Evolutionary conservation across 2,113 vertebrate genomes (phyloP).

Genomic region (Lates calcarifer): DNA sequence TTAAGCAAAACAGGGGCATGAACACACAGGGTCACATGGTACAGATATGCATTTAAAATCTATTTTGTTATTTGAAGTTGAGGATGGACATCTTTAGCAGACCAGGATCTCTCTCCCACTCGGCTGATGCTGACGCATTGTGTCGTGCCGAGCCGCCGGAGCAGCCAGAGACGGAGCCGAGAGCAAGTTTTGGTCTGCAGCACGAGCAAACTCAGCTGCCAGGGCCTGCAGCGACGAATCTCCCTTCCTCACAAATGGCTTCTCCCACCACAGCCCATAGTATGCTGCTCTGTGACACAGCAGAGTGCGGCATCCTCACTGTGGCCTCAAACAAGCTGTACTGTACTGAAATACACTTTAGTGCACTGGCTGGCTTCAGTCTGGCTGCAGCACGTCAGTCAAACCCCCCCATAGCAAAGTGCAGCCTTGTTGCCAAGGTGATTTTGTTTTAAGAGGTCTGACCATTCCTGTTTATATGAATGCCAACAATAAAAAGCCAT

Average conservation of each 20-base stretch:
- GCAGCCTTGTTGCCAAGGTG: conserved; percentile 10
- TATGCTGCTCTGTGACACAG: conserved; percentile 4
- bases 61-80: neutral
- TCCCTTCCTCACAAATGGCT: conserved; percentile 2
- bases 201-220: conserved; percentile 42
- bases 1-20: neutral
- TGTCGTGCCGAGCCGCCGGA: conserved; percentile 45
- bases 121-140: conserved; percentile 48
- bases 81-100: neutral
- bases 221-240: conserved; percentile 14
- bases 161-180: conserved; percentile 29
- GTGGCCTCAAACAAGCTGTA: neutral
- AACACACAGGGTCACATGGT: neutral
- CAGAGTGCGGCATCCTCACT: neutral
- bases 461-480: neutral
- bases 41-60: neutral
- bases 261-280: neutral
- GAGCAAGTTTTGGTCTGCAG: conserved; percentile 5
- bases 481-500: neutral
- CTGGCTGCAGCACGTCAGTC: neutral
- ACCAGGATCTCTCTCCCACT: conserved; percentile 10
- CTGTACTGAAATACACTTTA: neutral
- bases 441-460: conserved; percentile 22
- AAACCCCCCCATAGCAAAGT: neutral
- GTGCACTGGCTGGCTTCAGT: neutral